These are phyloP conservation scores for Drosophila neoperkinsi DNA, from an alignment of 2,888 invertebrate genomes.

Conservation along the genomic window DNA sequence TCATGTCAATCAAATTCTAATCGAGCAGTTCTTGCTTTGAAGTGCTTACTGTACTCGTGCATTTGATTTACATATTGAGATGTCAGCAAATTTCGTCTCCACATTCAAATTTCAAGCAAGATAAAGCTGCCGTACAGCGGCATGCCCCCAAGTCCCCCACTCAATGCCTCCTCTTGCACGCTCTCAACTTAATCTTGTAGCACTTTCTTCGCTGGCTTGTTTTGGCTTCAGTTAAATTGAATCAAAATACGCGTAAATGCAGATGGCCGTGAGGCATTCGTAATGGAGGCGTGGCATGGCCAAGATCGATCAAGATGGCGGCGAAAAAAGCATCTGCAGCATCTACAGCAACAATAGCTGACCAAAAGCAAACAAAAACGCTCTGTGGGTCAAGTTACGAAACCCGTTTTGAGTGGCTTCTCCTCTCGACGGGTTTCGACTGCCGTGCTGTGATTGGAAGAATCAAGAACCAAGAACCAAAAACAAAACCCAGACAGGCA, in stretches of 20 bases:
- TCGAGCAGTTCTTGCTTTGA: not conserved
- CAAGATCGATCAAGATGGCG: slow-evolving; percentile 46
- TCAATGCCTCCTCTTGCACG: not conserved
- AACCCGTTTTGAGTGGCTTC: slow-evolving; percentile 60
- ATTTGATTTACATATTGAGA: slow-evolving; percentile 53
- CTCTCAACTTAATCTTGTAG: slow-evolving; percentile 1
- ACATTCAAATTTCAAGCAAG: not conserved
- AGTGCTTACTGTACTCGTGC: slow-evolving; percentile 27
- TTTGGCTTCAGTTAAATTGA: slow-evolving; percentile 50
- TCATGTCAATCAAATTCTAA: not conserved
- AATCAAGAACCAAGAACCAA: slow-evolving; percentile 6
- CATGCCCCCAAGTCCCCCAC: not conserved
- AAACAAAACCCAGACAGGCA: not conserved
- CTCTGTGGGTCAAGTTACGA: slow-evolving; percentile 62
- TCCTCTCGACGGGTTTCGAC: slow-evolving; percentile 33
- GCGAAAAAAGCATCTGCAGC: slow-evolving; percentile 25
- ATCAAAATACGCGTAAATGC: slow-evolving; percentile 40
- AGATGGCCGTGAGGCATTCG: slow-evolving; percentile 29
- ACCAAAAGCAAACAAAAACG: slow-evolving; percentile 28
- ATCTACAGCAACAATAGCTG: slow-evolving; percentile 17
- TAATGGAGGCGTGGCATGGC: slow-evolving; percentile 42
- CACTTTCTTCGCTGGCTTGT: not conserved
- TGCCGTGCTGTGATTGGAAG: slow-evolving; percentile 70
- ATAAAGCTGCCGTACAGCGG: not conserved
- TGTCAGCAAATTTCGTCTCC: slow-evolving; percentile 6